Conservation (phyloP, 2,888 invertebrate genomes). For the Tenthredo distinguenda region DNA sequence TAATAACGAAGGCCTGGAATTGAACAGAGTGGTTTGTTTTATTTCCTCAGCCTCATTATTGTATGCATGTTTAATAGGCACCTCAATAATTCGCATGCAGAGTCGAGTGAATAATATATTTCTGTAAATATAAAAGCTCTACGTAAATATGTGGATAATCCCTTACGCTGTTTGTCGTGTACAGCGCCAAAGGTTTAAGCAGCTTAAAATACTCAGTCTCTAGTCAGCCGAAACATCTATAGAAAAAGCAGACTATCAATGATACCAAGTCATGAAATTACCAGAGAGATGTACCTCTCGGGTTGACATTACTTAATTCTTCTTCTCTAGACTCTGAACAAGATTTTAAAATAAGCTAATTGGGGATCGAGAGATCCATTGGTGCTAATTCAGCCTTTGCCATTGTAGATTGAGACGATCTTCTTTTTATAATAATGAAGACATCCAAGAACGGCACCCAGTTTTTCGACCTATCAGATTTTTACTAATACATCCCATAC, state of each 20-base stretch:
- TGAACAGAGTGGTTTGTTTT: background rate
- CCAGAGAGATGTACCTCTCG: background rate
- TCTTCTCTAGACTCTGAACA: slow-evolving; percentile 15
- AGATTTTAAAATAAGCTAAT: background rate
- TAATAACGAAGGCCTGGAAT: background rate
- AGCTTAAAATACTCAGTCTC: background rate
- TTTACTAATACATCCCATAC: background rate
- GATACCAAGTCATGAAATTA: background rate
- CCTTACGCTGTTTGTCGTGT: background rate
- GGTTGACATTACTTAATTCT: background rate
- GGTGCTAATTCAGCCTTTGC: background rate
- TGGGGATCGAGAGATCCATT: background rate
- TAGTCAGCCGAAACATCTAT: background rate
- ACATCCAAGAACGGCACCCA: background rate
- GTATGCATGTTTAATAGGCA: background rate
- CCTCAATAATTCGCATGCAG: background rate
- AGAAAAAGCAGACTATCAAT: background rate
- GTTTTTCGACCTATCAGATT: background rate
- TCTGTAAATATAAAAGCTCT: background rate
- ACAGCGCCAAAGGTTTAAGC: background rate
- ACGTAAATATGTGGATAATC: background rate
- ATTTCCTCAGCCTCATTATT: slow-evolving; percentile 1
- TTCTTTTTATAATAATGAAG: background rate
- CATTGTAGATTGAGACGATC: background rate
- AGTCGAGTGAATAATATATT: background rate